Evolutionary conservation across 2,888 invertebrate species (phyloP).

Genomic region (Apodemia duryi): DNA sequence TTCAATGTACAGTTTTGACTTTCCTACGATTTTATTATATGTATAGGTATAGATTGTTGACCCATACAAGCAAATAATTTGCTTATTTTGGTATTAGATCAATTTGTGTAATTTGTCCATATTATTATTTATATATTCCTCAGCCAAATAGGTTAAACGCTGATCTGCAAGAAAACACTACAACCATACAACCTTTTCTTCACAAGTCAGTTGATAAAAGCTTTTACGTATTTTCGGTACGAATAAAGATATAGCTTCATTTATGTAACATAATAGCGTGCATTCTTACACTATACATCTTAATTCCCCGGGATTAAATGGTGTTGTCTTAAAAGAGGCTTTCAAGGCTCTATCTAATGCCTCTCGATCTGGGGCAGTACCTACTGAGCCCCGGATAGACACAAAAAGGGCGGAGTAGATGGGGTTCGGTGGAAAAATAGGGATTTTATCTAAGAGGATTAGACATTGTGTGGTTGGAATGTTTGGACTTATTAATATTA

Average conservation of each 20-base stretch:
- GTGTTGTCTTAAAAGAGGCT: slow-evolving; percentile 26
- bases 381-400: background rate
- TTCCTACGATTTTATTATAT: no score
- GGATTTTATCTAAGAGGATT: slow-evolving; percentile 7
- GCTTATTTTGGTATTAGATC: no score
- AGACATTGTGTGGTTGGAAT: background rate
- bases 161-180: no score
- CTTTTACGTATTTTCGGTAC: background rate
- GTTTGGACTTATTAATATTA: no score
- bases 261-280: slow-evolving; percentile 16
- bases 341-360: slow-evolving; percentile 33
- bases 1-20: no score
- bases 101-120: no score
- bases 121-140: no score
- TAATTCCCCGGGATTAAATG: slow-evolving; percentile 22
- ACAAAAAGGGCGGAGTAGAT: slow-evolving; percentile 8
- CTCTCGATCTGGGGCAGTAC: slow-evolving; percentile 5
- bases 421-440: slow-evolving; percentile 6
- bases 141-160: no score
- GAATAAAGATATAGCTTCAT: background rate
- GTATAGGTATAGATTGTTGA: no score
- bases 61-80: no score
- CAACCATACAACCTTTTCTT: no score
- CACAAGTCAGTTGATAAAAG: no score
- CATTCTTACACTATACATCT: slow-evolving; percentile 13